Evolutionary conservation across 1,140 invertebrate genomes (phyloP), one percentile per base, ranked within the genome.

Genomic region (Trachymyrmex septentrionalis): DNA sequence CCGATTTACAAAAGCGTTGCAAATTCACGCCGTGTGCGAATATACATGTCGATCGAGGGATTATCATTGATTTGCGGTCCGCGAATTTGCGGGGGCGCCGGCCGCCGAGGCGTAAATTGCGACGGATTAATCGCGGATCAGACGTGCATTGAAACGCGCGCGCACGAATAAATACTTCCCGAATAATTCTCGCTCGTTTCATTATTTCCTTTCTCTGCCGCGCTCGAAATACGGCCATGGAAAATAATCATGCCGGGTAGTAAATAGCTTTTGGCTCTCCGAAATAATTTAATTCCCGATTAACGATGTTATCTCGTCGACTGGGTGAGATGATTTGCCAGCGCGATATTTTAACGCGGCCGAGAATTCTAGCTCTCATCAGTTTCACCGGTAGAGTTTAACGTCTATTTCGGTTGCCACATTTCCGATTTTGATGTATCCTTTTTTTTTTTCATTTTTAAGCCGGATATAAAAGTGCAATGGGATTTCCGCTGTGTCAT

Each of bases 41-140:
- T 76, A 77, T 77, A 77, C 64, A 77, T 77, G 72, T 77, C 81
- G 63, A 59, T 67, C 55, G 34, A 71, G 73, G 86, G 82, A 86
- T 87, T 87, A 87, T 69, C 81, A 86, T 87, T 77, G 86, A 86
- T 86, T 87, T 77, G 82, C 82, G 78, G 86, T 44, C 30, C 10
- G 63, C 71, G 27, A 86, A 86, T 87, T 75, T 76, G 48, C 61
- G 72, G 57, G 50, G 21, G 7, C 30, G 50, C 30, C 85, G 53
- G 14, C 64, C 27, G 50, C 21, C 71, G 64, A 86, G 69, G 87
- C 85, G 85, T 73, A 88, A 88, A 86, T 86, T 80, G 76, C 86
- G 55, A 73, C 71, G 72, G 48, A 87, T 86, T 87, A 87, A 87
- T 87, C 64, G 85, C 64, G 82, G 71, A 77, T 86, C 72, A 86